Evolutionary conservation across 23 tunicate genomes (phyloP).

Genomic region (Botrylloides violaceus): DNA sequence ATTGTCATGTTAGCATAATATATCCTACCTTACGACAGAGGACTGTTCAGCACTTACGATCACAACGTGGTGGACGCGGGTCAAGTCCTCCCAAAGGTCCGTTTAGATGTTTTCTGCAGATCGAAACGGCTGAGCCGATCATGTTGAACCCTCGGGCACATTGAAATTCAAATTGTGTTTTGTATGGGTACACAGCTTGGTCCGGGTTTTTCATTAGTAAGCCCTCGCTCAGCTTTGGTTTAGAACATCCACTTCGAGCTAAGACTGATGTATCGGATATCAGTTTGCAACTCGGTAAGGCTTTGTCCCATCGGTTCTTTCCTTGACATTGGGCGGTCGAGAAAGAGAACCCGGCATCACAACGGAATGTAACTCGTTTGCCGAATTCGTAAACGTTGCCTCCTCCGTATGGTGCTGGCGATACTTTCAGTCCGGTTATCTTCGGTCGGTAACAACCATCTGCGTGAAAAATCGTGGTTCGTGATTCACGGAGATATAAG

Average conservation of each 20-base stretch:
- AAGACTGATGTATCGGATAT: neutral
- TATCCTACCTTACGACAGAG: too few species aligned
- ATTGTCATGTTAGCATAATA: neutral
- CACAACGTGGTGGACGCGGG: conserved; percentile 2
- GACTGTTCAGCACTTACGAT: conserved; percentile 6
- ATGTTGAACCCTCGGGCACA: conserved; percentile 6
- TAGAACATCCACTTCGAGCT: conserved; percentile 1
- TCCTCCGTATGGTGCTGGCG: neutral
- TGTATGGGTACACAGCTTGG: conserved; percentile 1
- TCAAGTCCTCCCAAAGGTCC: conserved; percentile 16
- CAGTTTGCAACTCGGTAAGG: neutral
- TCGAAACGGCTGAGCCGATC: conserved; percentile 18
- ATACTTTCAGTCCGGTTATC: neutral
- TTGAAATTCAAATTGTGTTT: conserved; percentile 12
- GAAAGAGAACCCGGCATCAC: conserved; percentile 1
- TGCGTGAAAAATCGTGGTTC: neutral
- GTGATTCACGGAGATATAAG: too few species aligned
- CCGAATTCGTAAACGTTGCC: conserved; percentile 24
- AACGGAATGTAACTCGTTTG: neutral
- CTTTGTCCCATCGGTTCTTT: neutral
- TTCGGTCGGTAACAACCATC: conserved; percentile 2
- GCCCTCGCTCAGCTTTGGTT: neutral
- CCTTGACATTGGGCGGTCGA: conserved; percentile 5
- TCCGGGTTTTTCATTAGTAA: neutral
- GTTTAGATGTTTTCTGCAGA: conserved; percentile 1